Evolutionary conservation across 2,113 vertebrate genomes (phyloP).

Genomic region (Corvus cornix): DNA sequence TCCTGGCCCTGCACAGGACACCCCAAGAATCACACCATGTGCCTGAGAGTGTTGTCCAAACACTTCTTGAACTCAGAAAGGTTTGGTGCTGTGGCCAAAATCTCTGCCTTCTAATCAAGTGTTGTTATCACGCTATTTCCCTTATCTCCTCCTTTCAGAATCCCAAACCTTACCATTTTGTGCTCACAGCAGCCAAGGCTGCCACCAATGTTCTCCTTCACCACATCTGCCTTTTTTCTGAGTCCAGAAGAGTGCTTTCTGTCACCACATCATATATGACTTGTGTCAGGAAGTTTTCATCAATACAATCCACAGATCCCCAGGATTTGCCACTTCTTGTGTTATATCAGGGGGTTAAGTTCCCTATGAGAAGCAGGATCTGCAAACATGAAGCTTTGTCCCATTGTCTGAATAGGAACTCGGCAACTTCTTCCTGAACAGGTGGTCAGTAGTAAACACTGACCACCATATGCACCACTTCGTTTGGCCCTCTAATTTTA

Average conservation of each 20-base stretch:
- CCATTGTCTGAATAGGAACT: not conserved
- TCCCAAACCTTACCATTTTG: not conserved
- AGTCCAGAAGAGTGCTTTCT: not conserved
- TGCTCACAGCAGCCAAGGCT: not conserved
- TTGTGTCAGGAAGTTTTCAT: not conserved
- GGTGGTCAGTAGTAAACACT: not conserved
- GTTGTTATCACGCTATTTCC: not conserved
- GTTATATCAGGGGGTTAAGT: not conserved
- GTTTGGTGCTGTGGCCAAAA: not conserved
- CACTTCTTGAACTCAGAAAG: not conserved
- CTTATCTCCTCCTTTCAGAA: not conserved
- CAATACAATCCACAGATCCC: not conserved
- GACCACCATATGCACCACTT: not conserved
- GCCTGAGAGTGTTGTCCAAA: not conserved
- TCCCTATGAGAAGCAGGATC: not conserved
- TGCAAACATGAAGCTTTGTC: not conserved
- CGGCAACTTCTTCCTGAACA: not conserved
- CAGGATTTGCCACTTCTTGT: not conserved
- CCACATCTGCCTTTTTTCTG: not conserved
- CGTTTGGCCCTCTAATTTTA: not conserved
- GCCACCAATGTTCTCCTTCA: not conserved
- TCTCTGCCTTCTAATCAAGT: not conserved
- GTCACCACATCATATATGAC: not conserved
- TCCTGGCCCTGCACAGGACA: not conserved
- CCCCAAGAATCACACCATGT: not conserved